phyloP scores from a whole-genome alignment of 2,797 vertebrate species.

The Tadarida brasiliensis region DNA sequence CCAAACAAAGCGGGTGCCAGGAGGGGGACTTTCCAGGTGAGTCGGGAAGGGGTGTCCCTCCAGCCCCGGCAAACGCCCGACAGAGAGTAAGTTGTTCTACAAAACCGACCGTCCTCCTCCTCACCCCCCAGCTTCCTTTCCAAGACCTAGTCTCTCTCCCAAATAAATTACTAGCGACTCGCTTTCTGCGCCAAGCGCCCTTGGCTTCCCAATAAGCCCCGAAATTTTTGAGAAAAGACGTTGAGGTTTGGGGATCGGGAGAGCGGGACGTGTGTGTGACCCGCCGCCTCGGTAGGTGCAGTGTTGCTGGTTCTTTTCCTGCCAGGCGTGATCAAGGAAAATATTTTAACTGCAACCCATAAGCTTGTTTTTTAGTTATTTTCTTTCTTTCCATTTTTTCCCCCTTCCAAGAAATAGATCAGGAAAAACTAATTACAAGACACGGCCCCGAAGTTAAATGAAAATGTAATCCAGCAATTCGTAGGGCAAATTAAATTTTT shows the following conservation, averaged over 20 bases:
- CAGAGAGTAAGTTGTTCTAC: not conserved
- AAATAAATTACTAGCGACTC: constrained; percentile 23
- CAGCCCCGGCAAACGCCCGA: not conserved
- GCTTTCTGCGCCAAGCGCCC: constrained; percentile 11
- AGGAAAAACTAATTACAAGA: constrained; percentile 75
- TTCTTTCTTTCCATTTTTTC: not conserved
- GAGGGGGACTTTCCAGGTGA: constrained; percentile 68
- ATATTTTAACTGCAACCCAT: constrained; percentile 68
- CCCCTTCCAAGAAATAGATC: constrained; percentile 56
- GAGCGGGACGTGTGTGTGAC: not conserved
- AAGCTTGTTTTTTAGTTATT: constrained; percentile 40
- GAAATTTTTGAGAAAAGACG: constrained; percentile 44
- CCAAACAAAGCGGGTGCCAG: constrained; percentile 36
- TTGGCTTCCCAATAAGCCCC: not conserved
- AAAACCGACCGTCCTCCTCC: not conserved
- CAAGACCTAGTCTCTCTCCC: constrained; percentile 16
- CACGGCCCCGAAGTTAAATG: constrained; percentile 70
- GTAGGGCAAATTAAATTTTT: constrained; percentile 77
- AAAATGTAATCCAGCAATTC: constrained; percentile 67
- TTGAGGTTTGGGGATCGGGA: not conserved
- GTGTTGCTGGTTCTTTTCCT: not conserved
- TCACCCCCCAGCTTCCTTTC: not conserved
- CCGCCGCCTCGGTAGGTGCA: not conserved
- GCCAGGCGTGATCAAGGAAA: constrained; percentile 72
- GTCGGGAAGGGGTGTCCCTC: not conserved